These are phyloP conservation scores for Menura novaehollandiae DNA, from an alignment of 2,113 vertebrate species.

Conservation along the genomic window DNA sequence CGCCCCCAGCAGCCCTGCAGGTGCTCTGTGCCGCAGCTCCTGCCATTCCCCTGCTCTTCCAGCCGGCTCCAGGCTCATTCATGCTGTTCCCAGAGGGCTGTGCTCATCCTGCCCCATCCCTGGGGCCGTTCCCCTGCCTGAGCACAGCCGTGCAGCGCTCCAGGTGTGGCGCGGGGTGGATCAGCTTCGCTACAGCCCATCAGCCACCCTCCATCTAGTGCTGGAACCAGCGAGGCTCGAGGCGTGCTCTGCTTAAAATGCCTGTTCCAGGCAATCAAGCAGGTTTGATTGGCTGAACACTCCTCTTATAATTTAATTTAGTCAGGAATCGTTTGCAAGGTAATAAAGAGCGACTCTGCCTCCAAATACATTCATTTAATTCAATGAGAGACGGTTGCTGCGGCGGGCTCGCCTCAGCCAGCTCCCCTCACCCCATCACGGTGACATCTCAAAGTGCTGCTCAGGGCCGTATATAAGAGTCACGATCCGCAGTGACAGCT, in stretches of 20 bases:
- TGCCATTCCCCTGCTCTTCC: neutral
- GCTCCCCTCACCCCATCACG: neutral
- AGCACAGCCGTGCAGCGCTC: rapidly evolving
- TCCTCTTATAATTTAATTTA: slow-evolving; percentile 60
- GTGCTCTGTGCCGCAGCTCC: neutral
- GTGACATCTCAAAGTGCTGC: slow-evolving; percentile 23
- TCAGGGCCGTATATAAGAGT: slow-evolving; percentile 3
- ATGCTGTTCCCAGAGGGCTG: neutral
- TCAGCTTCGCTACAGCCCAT: neutral
- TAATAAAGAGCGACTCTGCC: slow-evolving; percentile 55
- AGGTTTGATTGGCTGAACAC: slow-evolving; percentile 39
- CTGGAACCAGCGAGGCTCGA: neutral
- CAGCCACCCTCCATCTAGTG: neutral
- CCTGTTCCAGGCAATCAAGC: slow-evolving; percentile 57
- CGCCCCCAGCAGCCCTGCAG: neutral
- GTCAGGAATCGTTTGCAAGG: slow-evolving; percentile 47
- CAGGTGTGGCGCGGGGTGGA: neutral
- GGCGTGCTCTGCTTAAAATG: slow-evolving; percentile 10
- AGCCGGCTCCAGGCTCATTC: neutral
- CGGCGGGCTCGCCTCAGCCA: neutral
- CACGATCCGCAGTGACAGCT: slow-evolving; percentile 42
- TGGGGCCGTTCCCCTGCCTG: neutral
- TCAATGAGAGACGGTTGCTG: slow-evolving; percentile 39
- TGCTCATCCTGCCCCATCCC: neutral
- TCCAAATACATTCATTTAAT: slow-evolving; percentile 58